Conservation (phyloP, 1,140 invertebrate genomes). For the Pseudomyrmex dendroicus region DNA sequence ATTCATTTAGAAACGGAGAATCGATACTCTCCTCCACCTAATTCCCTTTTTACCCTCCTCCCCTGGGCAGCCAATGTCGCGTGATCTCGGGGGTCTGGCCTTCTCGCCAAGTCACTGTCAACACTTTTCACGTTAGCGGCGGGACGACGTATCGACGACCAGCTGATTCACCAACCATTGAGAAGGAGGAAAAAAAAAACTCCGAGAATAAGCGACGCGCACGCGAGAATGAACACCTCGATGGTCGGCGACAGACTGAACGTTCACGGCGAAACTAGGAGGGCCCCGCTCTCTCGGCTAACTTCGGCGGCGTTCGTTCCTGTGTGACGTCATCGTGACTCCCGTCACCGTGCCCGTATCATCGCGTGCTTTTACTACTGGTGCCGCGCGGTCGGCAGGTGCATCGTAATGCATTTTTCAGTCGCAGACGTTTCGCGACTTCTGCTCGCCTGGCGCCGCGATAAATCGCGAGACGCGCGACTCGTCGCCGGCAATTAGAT, state of each 20-base stretch:
- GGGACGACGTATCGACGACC: slow-evolving; percentile 14
- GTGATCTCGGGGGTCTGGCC: neutral
- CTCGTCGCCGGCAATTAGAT: slow-evolving; percentile 47
- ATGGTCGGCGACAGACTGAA: slow-evolving; percentile 78
- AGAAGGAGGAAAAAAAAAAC: slow-evolving; percentile 22
- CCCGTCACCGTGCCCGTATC: slow-evolving; percentile 76
- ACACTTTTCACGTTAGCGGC: slow-evolving; percentile 32
- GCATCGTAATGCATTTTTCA: slow-evolving; percentile 70
- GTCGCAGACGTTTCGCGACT: slow-evolving; percentile 11
- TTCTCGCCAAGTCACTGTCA: slow-evolving; percentile 24
- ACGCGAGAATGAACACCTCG: slow-evolving; percentile 54
- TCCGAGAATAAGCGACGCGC: neutral
- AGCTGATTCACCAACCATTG: slow-evolving; percentile 60
- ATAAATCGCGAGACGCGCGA: slow-evolving; percentile 48
- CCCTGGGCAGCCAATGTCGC: neutral
- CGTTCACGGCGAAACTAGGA: slow-evolving; percentile 50
- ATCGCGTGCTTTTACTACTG: slow-evolving; percentile 84
- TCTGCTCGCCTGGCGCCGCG: slow-evolving; percentile 35
- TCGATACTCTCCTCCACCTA: slow-evolving; percentile 62
- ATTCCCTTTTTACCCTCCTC: slow-evolving; percentile 37
- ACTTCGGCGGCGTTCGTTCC: slow-evolving; percentile 59
- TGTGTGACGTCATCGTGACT: slow-evolving; percentile 70
- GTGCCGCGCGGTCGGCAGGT: slow-evolving; percentile 76
- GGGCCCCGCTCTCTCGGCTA: slow-evolving; percentile 56
- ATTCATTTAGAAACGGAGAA: slow-evolving; percentile 77